phyloP scores from a whole-genome alignment of 53 echinoderm and acorn worm species.

The Holothuria scabra region DNA sequence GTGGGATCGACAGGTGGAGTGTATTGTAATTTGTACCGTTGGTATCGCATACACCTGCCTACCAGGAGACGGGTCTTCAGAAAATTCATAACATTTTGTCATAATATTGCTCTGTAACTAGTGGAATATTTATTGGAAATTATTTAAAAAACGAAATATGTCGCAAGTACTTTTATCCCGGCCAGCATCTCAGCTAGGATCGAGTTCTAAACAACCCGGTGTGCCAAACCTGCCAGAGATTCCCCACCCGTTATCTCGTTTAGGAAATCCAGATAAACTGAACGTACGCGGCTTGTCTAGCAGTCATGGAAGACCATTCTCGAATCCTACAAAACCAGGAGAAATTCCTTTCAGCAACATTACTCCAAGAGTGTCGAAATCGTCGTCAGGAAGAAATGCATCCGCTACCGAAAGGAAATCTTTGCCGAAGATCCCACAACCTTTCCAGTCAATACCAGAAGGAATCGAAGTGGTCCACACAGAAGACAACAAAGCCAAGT shows the following conservation, averaged over 20 bases:
- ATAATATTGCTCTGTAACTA: no score
- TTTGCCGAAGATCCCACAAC: constrained; percentile 88
- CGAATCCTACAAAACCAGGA: constrained; percentile 61
- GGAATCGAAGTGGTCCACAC: constrained; percentile 76
- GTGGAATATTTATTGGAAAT: no score
- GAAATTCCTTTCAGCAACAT: constrained; percentile 79
- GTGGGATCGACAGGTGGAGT: no score
- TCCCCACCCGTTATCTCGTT: constrained; percentile 92
- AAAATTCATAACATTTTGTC: no score
- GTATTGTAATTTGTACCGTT: no score
- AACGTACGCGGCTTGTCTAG: constrained; percentile 91
- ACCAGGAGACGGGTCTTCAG: no score
- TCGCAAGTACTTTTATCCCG: constrained; percentile 83
- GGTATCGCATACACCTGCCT: no score
- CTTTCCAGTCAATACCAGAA: constrained; percentile 87
- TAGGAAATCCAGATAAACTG: constrained; percentile 91
- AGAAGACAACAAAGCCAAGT: constrained; percentile 73
- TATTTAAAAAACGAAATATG: constrained; percentile 45
- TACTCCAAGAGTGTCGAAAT: constrained; percentile 79
- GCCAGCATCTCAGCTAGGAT: constrained; percentile 73
- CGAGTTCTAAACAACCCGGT: constrained; percentile 43
- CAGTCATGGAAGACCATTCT: constrained; percentile 75
- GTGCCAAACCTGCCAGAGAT: constrained; percentile 91
- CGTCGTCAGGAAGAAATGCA: constrained; percentile 62
- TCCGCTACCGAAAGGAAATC: constrained; percentile 64